phyloP scores from a whole-genome alignment of 1,140 invertebrate genomes.

The Solen grandis region DNA sequence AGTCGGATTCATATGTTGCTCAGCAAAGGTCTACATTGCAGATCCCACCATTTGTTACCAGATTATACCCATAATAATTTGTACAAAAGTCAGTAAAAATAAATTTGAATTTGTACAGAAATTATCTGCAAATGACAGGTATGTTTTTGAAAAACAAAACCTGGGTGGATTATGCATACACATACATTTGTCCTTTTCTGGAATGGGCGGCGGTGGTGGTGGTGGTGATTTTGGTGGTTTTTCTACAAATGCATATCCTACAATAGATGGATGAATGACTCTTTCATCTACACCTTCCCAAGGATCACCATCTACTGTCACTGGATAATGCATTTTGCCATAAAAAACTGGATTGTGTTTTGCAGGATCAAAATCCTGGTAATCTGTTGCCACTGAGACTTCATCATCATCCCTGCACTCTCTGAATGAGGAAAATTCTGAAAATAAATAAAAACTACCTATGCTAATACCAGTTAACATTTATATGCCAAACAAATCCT shows the following conservation, averaged over 20 bases:
- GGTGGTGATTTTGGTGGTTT: constrained; percentile 68
- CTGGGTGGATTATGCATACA: too few species aligned
- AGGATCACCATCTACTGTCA: constrained; percentile 68
- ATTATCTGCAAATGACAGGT: too few species aligned
- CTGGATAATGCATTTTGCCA: constrained; percentile 73
- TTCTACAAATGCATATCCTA: constrained; percentile 76
- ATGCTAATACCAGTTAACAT: background rate
- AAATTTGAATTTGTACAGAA: too few species aligned
- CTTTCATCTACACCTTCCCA: constrained; percentile 73
- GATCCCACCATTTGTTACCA: too few species aligned
- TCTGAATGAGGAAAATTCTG: constrained; percentile 65
- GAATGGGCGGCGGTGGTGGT: constrained; percentile 69
- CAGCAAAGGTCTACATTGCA: too few species aligned
- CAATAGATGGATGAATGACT: constrained; percentile 76
- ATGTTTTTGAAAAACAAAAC: too few species aligned
- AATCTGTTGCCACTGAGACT: constrained; percentile 71
- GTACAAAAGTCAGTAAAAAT: too few species aligned
- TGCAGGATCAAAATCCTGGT: constrained; percentile 77
- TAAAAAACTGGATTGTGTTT: constrained; percentile 79
- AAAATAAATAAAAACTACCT: constrained; percentile 38
- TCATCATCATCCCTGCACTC: constrained; percentile 71
- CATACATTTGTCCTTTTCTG: constrained; percentile 75
- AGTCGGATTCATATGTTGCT: too few species aligned
- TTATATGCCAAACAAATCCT: background rate
- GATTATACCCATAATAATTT: too few species aligned